Evolutionary conservation across 2,888 invertebrate genomes (phyloP), one percentile per base, ranked within the genome.

Genomic region (Antheraea yamamai): DNA sequence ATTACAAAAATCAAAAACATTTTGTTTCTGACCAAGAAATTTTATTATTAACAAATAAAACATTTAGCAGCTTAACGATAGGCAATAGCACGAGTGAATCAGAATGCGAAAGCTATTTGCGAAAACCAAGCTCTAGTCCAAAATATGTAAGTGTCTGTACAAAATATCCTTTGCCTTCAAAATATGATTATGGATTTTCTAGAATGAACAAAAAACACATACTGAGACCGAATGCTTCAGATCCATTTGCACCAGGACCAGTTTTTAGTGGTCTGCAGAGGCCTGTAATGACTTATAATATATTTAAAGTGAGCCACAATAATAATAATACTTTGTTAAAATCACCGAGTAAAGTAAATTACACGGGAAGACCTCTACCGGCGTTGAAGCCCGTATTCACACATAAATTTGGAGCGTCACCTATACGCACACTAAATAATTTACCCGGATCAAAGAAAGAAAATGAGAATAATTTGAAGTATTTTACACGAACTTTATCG

Each of bases 21-120:
- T 93, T 96, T 79, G 94, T 95, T 16, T 95, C 95, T 2, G 96
- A 96, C 75, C 96, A 95, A 87, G 96, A 96, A 81, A 96, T 96
- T 80, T 81, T 96, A 70, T 89, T 95, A 79, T 85, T 96, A 75
- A 95, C 96, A 3, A 95, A 94, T 80, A 94, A 95, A 89, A 93
- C 95, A 35, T 92, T 94, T 77, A 95, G 89, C 78, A 95, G 95
- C 70, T 90, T 96, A 18, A 96, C 95, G 51, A 87, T 96, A 64
- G 96, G 96, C 0, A 95, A 96, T 80, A 96, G 95, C 84, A 94
- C 95, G 10, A 95, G 95, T 83, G 95, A 95, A 79, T 95, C 95
- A 8, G 95, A 95, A 82, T 92, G 94, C 81, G 95, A 95, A 77
- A 91, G 87, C 71, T 94, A 92, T 83, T 85, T 94, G 78, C 85